Conservation (phyloP, 2,888 invertebrate genomes). For the Arctia plantaginis region DNA sequence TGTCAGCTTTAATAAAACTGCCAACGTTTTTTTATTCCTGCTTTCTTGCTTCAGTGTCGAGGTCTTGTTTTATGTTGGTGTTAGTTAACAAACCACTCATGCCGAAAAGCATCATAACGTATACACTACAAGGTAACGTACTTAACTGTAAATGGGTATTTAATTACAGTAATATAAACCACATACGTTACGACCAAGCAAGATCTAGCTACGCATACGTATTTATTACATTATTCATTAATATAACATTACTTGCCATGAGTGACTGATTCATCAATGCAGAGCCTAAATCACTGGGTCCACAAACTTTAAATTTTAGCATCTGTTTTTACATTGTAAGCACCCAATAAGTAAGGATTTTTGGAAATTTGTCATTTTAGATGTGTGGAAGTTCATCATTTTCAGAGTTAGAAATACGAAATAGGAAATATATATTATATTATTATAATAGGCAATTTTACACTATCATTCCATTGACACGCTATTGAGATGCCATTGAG, state of each 20-base stretch:
- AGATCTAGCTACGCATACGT: not conserved
- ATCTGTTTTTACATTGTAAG: too few relatives aligned
- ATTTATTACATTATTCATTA: not conserved
- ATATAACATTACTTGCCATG: not conserved
- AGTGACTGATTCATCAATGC: not conserved
- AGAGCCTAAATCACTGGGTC: not conserved
- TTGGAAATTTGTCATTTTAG: too few relatives aligned
- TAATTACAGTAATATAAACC: constrained; percentile 14
- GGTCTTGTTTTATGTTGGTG: not conserved
- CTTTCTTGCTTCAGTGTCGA: not conserved
- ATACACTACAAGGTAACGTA: constrained; percentile 37
- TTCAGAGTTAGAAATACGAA: too few relatives aligned
- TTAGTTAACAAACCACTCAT: constrained; percentile 4
- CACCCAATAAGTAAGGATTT: too few relatives aligned
- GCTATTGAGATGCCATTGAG: too few relatives aligned
- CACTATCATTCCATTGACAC: too few relatives aligned
- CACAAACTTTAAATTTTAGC: not conserved
- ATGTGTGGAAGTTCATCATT: too few relatives aligned
- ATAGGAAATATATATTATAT: too few relatives aligned
- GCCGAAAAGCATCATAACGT: not conserved
- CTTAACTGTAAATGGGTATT: constrained; percentile 34
- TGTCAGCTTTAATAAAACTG: not conserved
- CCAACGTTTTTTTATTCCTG: not conserved
- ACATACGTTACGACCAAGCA: not conserved
- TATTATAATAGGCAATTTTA: too few relatives aligned